phyloP scores from a whole-genome alignment of 2,797 vertebrate species.

The Poecilia wingei region DNA sequence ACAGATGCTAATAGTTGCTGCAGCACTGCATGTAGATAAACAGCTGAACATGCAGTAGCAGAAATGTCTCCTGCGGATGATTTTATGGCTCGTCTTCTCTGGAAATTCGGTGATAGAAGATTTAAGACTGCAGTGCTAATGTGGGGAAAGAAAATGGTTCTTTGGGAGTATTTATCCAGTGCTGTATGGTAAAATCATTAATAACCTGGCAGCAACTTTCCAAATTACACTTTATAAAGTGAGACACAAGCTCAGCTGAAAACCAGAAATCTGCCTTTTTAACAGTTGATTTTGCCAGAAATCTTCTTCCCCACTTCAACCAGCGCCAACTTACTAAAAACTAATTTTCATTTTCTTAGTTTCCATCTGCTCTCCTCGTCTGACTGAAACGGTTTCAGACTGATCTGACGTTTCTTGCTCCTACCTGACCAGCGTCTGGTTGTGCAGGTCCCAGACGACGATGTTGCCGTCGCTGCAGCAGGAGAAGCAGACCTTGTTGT shows the following conservation, averaged over 20 bases:
- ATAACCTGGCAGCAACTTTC: neutral
- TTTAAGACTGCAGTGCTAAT: neutral
- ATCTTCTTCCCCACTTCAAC: neutral
- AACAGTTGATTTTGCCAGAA: neutral
- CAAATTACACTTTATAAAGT: neutral
- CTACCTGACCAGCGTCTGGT: constrained; percentile 78
- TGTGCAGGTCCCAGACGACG: constrained; percentile 80
- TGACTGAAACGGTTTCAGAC: constrained; percentile 1
- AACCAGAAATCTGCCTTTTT: neutral
- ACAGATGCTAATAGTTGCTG: neutral
- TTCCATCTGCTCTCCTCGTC: neutral
- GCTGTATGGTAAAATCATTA: neutral
- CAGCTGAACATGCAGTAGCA: neutral
- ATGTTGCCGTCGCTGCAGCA: constrained; percentile 89
- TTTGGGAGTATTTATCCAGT: neutral
- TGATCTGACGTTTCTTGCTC: constrained; percentile 5
- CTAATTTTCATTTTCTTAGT: neutral
- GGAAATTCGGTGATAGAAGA: neutral
- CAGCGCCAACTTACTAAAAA: neutral
- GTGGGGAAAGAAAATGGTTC: neutral
- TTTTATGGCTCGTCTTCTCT: neutral
- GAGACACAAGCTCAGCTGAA: neutral
- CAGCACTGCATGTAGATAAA: constrained; percentile 1
- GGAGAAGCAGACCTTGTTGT: constrained; percentile 88
- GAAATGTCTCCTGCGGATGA: neutral